Evolutionary conservation across 2,888 invertebrate species (phyloP).

Genomic region (Taphrorychus bicolor): DNA sequence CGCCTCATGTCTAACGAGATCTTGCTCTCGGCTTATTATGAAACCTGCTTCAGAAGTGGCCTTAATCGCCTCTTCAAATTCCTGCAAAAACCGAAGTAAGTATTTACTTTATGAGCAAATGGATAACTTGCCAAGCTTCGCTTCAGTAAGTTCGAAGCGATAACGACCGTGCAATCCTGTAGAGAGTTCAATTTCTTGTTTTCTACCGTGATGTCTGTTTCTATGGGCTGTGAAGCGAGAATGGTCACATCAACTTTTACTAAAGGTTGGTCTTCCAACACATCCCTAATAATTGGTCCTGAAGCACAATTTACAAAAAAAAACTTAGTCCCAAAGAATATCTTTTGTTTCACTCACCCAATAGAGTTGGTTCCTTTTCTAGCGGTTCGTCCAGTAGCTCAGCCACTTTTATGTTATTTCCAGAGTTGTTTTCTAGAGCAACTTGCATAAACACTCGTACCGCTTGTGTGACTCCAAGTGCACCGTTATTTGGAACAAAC

Average conservation of each 20-base stretch:
- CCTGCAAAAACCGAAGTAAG: constrained; percentile 22
- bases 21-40: constrained; percentile 28
- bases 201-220: constrained; percentile 64
- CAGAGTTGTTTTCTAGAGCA: constrained; percentile 70
- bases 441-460: constrained; percentile 72
- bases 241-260: constrained; percentile 72
- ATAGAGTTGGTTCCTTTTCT: constrained; percentile 54
- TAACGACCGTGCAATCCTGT: constrained; percentile 47
- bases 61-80: constrained; percentile 17
- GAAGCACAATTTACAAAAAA: constrained; percentile 53
- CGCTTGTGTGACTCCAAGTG: constrained; percentile 53
- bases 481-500: constrained; percentile 69
- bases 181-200: constrained; percentile 65
- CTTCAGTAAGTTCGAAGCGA: constrained; percentile 59
- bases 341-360: no score
- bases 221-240: constrained; percentile 51
- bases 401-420: constrained; percentile 61
- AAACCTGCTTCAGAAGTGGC: constrained; percentile 49
- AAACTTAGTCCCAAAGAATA: neutral
- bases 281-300: constrained; percentile 64
- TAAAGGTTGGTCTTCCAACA: constrained; percentile 72
- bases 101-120: no score
- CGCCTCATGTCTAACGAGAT: neutral
- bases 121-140: constrained; percentile 60
- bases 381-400: constrained; percentile 61